Percentiles rank a stretch among this genome's conserved stretches.
These are phyloP conservation scores for Nothoprocta perdicaria DNA, from an alignment of 2,113 vertebrate species.

Conservation along the genomic window DNA sequence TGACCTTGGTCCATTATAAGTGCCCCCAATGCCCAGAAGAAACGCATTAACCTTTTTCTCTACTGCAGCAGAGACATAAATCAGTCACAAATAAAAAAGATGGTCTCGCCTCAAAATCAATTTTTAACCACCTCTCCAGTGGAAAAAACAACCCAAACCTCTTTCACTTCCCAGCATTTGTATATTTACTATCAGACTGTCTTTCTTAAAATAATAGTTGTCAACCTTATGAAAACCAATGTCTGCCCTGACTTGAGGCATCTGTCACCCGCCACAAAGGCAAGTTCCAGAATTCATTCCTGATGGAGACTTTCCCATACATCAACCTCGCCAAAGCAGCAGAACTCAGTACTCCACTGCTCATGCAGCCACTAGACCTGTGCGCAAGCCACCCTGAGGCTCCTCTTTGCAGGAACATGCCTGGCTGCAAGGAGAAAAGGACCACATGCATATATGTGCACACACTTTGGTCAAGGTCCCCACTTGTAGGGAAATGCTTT, in stretches of 20 bases:
- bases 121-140: background rate
- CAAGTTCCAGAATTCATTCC: background rate
- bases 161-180: background rate
- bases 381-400: fast-evolving
- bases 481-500: background rate
- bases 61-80: background rate
- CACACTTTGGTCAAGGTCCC: background rate
- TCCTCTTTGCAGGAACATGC: too few relatives aligned
- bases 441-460: fast-evolving
- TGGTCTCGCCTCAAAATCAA: background rate
- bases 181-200: background rate
- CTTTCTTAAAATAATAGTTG: background rate
- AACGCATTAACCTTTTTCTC: background rate
- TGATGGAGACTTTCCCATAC: background rate
- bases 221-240: background rate
- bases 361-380: fast-evolving
- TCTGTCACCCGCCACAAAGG: background rate
- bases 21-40: background rate
- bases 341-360: fast-evolving
- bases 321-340: background rate
- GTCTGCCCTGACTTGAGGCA: background rate
- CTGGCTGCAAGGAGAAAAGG: background rate
- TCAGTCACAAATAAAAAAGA: background rate
- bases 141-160: background rate
- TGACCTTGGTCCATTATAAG: background rate